Evolutionary conservation across 2,113 vertebrate genomes (phyloP), one percentile per base, ranked within the genome.

Genomic region (Silurus meridionalis): DNA sequence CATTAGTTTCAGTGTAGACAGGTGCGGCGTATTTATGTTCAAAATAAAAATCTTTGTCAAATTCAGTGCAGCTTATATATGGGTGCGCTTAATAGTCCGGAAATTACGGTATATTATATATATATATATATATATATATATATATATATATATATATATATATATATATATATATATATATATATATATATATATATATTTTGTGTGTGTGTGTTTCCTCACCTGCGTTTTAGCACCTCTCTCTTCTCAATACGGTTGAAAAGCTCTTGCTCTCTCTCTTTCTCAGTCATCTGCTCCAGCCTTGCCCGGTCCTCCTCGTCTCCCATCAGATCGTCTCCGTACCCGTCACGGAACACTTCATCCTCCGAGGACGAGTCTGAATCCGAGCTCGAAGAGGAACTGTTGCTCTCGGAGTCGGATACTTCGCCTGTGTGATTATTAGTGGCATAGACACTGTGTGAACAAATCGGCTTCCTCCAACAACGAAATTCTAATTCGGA

Each of bases 181-280:
- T 37, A 37, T 37, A 37, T 37, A 37, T 37, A 37, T 37, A 37
- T 37, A 37, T 37, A 37, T 37, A 3, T 37, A 37, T 2, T 37
- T 37, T 1, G 28, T 37, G 72, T 37, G n/a, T 2, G 7, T 58
- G 14, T 13, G 2, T 66, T 23, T 61, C 55, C 92, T 94, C 88
- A 99, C 98, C 98, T 97, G 94, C 97, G 97, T 91, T 98, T 99
- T 8, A 99, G 93, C 90, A 99, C 98, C 93, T 99, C 98, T 93
- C 98, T 94, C 90, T 99, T 99, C 92, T 99, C 98, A 81, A 99
- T 99, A 87, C 98, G 94, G 89, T 99, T 99, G 91, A 99, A 99
- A 28, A 99, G 95, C 87, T 99, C 98, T 87, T 99, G 98, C 48
- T 99, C 98, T 50, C 98, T 92, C 91, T 99, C 98, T 87, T 99